A percentile compares a stretch with the other conserved stretches of the same genome.
These are phyloP conservation scores for Subanguina moxae DNA, from an alignment of 1,140 invertebrate genomes.

Conservation along the genomic window DNA sequence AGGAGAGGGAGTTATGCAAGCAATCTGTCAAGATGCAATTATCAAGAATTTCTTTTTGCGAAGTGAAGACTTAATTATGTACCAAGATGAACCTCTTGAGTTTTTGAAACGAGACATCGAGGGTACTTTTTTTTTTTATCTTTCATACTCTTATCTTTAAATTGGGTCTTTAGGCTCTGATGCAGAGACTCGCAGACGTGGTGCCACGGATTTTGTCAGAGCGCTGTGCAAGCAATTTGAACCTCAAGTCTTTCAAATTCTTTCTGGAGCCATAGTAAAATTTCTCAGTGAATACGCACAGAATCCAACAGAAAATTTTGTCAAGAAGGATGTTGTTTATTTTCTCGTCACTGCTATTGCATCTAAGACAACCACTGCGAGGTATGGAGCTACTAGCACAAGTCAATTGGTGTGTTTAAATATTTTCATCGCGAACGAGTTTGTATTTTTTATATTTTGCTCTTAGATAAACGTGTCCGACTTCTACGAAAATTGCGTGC, in stretches of 20 bases:
- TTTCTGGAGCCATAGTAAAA: slow-evolving; percentile 67
- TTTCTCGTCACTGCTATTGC: slow-evolving; percentile 91
- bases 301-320: slow-evolving; percentile 77
- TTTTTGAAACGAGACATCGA: slow-evolving; percentile 94
- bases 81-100: slow-evolving; percentile 95
- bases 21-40: slow-evolving; percentile 93
- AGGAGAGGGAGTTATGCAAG: slow-evolving; percentile 75
- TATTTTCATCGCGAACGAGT: too few relatives aligned
- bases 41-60: slow-evolving; percentile 96
- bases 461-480: slow-evolving; percentile 67
- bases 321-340: slow-evolving; percentile 87
- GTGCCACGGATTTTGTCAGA: slow-evolving; percentile 91
- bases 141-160: too few relatives aligned
- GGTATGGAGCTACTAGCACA: slow-evolving; percentile 53
- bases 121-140: too few relatives aligned
- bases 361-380: slow-evolving; percentile 79
- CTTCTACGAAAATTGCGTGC: slow-evolving; percentile 78
- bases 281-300: slow-evolving; percentile 71
- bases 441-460: slow-evolving; percentile 16
- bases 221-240: slow-evolving; percentile 70
- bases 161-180: too few relatives aligned
- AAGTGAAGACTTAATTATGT: slow-evolving; percentile 85
- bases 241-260: slow-evolving; percentile 32
- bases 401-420: slow-evolving; percentile 28
- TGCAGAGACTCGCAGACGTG: slow-evolving; percentile 84